Evolutionary conservation across 53 echinoderm and acorn worm species (phyloP).

Genomic region (Antedon mediterranea): DNA sequence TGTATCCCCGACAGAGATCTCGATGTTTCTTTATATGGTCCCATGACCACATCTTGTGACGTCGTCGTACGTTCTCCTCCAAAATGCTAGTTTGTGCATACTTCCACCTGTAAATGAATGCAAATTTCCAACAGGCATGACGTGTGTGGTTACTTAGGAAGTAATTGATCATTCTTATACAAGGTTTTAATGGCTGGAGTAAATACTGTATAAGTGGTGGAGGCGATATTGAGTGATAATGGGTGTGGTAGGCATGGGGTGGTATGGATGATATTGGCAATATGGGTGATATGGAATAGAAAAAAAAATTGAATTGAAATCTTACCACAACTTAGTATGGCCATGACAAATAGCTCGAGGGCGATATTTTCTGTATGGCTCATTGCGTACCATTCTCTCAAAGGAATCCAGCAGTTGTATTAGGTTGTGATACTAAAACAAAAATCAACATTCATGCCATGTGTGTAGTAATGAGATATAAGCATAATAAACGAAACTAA

Average conservation of each 20-base stretch:
- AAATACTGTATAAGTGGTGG: no score
- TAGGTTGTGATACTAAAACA: conserved; percentile 59
- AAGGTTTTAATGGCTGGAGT: no score
- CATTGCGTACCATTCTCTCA: conserved; percentile 89
- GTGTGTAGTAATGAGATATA: no score
- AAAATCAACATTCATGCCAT: not conserved
- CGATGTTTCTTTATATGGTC: conserved; percentile 76
- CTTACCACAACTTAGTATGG: conserved; percentile 84
- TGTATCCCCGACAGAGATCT: conserved; percentile 47
- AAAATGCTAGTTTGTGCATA: conserved; percentile 88
- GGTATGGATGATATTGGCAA: no score
- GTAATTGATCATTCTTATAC: no score
- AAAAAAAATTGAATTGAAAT: no score
- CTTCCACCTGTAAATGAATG: conserved; percentile 63
- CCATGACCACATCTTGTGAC: conserved; percentile 96
- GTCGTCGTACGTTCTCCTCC: conserved; percentile 70
- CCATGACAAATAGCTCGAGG: conserved; percentile 60
- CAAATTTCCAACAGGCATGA: no score
- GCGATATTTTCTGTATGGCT: conserved; percentile 82
- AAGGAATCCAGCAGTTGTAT: conserved; percentile 82
- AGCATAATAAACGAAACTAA: no score
- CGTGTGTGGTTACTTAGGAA: no score
- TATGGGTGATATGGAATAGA: no score
- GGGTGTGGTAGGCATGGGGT: no score
- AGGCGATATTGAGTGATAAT: no score